phyloP scores from a whole-genome alignment of 2,797 vertebrate species.

The Bucorvus abyssinicus region DNA sequence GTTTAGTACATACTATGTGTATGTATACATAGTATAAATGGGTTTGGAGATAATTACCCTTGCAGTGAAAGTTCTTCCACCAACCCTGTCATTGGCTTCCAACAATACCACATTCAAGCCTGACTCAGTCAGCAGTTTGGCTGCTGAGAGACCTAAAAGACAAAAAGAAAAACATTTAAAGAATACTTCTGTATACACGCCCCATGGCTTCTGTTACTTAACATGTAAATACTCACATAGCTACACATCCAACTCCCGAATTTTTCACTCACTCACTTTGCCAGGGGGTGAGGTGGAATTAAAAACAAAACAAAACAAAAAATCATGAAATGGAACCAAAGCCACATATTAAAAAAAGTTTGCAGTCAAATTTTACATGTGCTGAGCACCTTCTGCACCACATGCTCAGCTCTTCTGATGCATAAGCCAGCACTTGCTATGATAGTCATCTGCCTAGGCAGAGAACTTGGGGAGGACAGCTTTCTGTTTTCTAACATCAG shows the following conservation, averaged over 20 bases:
- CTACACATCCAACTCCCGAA: neutral
- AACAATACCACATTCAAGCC: constrained; percentile 88
- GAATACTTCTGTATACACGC: neutral
- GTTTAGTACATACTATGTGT: neutral
- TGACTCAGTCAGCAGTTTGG: constrained; percentile 86
- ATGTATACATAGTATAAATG: neutral
- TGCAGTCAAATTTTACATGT: neutral
- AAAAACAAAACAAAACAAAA: neutral
- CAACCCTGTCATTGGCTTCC: constrained; percentile 92
- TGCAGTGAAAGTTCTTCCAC: constrained; percentile 91
- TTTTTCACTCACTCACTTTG: neutral
- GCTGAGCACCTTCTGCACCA: neutral
- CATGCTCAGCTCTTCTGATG: neutral
- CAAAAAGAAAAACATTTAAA: constrained; percentile 3
- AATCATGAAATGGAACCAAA: neutral
- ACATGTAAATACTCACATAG: neutral
- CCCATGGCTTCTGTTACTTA: neutral
- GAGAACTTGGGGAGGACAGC: neutral
- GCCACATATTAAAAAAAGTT: neutral
- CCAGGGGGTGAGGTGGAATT: neutral
- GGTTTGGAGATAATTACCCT: constrained; percentile 78
- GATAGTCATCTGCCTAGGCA: neutral
- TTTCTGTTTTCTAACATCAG: neutral
- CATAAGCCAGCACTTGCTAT: neutral
- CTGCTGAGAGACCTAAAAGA: constrained; percentile 87